These are phyloP conservation scores for Catharus minimus DNA, from an alignment of 2,113 vertebrate species.

Conservation along the genomic window DNA sequence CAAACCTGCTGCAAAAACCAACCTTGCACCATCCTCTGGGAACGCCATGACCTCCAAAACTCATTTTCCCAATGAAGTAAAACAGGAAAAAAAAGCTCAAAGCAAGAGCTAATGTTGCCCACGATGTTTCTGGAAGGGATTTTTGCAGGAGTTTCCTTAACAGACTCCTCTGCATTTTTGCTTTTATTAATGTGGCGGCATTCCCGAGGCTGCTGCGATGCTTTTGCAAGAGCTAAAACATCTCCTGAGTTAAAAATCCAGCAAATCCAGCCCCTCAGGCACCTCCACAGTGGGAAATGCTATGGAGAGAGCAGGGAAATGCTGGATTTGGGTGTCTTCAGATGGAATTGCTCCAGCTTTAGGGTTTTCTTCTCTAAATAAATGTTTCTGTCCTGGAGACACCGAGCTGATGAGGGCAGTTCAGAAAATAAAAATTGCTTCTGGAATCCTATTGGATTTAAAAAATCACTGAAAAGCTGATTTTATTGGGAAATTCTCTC, in stretches of 20 bases:
- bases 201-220: slow-evolving; percentile 55
- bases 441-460: neutral
- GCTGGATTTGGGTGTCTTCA: neutral
- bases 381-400: neutral
- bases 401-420: rapidly evolving
- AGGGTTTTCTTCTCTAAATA: neutral
- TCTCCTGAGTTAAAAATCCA: neutral
- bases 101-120: neutral
- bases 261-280: neutral
- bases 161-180: slow-evolving; percentile 69
- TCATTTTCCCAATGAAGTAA: neutral
- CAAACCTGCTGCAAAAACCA: neutral
- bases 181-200: slow-evolving; percentile 72
- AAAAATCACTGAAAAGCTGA: rapidly evolving
- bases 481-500: neutral
- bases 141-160: slow-evolving; percentile 63
- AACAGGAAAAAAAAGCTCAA: rapidly evolving
- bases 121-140: neutral
- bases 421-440: neutral
- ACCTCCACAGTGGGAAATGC: neutral
- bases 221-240: neutral
- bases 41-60: neutral
- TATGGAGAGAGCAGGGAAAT: neutral
- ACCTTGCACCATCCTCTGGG: neutral
- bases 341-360: neutral